Evolutionary conservation across 2,888 invertebrate genomes (phyloP), one percentile per base, ranked within the genome.

Genomic region (Serrognathus titanus): DNA sequence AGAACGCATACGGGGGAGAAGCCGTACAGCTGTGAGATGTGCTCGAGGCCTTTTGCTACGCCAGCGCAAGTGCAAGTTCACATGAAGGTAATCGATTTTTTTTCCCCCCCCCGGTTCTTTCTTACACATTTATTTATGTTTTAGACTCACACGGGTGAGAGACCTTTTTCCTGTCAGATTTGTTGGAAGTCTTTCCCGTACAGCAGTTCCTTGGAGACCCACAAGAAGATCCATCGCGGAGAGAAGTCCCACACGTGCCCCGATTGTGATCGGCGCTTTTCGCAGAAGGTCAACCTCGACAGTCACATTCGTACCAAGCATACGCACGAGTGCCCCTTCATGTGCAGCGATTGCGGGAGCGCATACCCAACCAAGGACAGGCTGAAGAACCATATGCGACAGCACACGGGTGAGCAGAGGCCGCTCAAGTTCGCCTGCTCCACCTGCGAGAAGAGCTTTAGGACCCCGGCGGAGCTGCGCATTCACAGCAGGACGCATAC

Each of bases 1-100:
- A 59, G 68, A 47, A 67, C 66, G 36, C 71, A 71, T 49, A 67
- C 68, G 13, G 70, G 70, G 0, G 71, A 71, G 52, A 69, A 69
- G 55, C 69, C 68, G 6, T 68, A 64, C 51, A 64, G 61, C 31
- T 71, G 71, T 58, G 43, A 59, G 45, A 58, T 66, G 12, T 70
- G 69, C 51, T 57, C 57, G 7, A 56, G 63, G 20, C 61, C 67
- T 7, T 71, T 70, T 60, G 62, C 67, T 5, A 69, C 68, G 11
- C 59, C 60, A 41, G 61, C 65, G 5, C 69, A 68, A 55, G 65
- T 69, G 1, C 63, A 66, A 53, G 62, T 68, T 37, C 70, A 70
- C 38, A 70, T 66, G 67, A 69, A 65, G 55, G 67, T 67, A 59
- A 6, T 40, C 12, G 1, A 4, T 3, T 7, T 40, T 6, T 40